These are phyloP conservation scores for Brachypterus glaber DNA, from an alignment of 2,888 invertebrate species.

Conservation along the genomic window DNA sequence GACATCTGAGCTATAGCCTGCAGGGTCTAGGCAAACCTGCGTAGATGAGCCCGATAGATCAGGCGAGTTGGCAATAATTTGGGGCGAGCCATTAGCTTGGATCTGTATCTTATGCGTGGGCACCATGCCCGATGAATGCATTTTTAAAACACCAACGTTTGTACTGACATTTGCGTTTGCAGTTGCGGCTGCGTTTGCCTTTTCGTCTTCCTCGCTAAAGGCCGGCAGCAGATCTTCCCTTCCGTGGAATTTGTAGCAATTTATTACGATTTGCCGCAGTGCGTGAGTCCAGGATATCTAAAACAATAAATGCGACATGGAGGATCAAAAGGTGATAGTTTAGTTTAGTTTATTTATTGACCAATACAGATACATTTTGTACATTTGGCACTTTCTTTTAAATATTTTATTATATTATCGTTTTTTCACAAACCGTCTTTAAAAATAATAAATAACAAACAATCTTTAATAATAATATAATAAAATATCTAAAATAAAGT, in stretches of 20 bases:
- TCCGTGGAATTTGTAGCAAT: slow-evolving; percentile 97
- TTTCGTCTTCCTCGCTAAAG: slow-evolving; percentile 86
- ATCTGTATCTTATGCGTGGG: slow-evolving; percentile 43
- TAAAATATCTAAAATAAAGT: too few species aligned
- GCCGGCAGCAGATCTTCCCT: slow-evolving; percentile 91
- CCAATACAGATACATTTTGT: too few species aligned
- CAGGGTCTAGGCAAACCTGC: slow-evolving; percentile 70
- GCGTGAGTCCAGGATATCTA: slow-evolving; percentile 98
- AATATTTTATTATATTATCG: too few species aligned
- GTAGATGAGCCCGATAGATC: slow-evolving; percentile 44
- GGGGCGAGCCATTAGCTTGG: slow-evolving; percentile 45
- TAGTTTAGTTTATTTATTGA: too few species aligned
- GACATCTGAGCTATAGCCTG: slow-evolving; percentile 60
- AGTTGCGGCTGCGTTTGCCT: slow-evolving; percentile 53
- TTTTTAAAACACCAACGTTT: slow-evolving; percentile 44
- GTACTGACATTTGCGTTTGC: slow-evolving; percentile 42
- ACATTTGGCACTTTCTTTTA: too few species aligned
- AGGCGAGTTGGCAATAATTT: slow-evolving; percentile 45
- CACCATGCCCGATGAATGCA: slow-evolving; percentile 41
- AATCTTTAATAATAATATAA: too few species aligned
- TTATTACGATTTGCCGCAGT: slow-evolving; percentile 89
- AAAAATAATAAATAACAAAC: too few species aligned
- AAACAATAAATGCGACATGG: slow-evolving; percentile 26
- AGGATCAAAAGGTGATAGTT: too few species aligned
- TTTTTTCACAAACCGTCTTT: too few species aligned